A percentile compares a stretch with the other conserved stretches of the same genome.
phyloP scores from a whole-genome alignment of 1,140 invertebrate species.

The Trichoplusia ni region DNA sequence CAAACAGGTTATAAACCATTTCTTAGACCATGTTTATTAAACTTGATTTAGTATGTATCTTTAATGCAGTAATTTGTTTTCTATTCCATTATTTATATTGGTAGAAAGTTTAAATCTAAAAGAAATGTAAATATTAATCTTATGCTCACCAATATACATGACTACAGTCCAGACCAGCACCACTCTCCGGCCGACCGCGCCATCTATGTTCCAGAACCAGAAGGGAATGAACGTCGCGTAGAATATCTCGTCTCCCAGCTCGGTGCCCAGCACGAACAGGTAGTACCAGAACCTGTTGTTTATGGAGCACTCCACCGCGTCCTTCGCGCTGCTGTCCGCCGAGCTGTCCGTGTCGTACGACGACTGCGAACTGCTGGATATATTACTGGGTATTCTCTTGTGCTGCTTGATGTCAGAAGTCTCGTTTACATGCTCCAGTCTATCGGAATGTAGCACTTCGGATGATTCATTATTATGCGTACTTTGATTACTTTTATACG shows the following conservation, averaged over 20 bases:
- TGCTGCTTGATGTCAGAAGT: slow-evolving; percentile 52
- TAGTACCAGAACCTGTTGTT: slow-evolving; percentile 94
- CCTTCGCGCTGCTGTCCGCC: slow-evolving; percentile 47
- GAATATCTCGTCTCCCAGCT: slow-evolving; percentile 94
- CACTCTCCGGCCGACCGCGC: slow-evolving; percentile 89
- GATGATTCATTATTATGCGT: slow-evolving; percentile 45
- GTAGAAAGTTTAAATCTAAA: not conserved
- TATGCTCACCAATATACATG: slow-evolving; percentile 90
- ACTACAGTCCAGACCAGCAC: slow-evolving; percentile 92
- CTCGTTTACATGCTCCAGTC: slow-evolving; percentile 52
- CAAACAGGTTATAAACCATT: too few species aligned
- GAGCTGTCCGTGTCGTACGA: slow-evolving; percentile 69
- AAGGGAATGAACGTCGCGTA: slow-evolving; percentile 94
- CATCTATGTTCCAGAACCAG: slow-evolving; percentile 96
- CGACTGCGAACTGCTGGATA: slow-evolving; percentile 63
- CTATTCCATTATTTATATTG: not conserved
- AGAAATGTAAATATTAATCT: not conserved
- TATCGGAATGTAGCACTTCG: slow-evolving; percentile 59
- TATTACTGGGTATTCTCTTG: slow-evolving; percentile 64
- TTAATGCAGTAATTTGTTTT: not conserved
- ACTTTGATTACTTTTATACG: slow-evolving; percentile 64
- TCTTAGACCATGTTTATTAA: too few species aligned
- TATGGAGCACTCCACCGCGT: slow-evolving; percentile 77
- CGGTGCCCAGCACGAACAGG: slow-evolving; percentile 91
- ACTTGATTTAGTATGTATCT: too few species aligned